These are phyloP conservation scores for Notamacropus eugenii DNA, from an alignment of 2,797 vertebrate genomes.

Conservation along the genomic window DNA sequence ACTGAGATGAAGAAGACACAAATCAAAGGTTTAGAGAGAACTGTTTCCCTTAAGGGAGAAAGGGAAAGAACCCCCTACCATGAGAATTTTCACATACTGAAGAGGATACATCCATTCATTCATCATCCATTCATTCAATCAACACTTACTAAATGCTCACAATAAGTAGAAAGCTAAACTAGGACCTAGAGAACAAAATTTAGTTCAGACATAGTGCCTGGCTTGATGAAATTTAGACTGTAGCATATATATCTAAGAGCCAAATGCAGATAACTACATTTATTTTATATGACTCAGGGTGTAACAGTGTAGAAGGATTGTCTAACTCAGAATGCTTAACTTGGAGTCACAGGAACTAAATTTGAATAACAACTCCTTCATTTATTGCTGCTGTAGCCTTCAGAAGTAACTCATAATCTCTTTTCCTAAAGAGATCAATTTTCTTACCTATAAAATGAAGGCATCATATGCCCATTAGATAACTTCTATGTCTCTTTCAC, in stretches of 20 bases:
- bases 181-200: not conserved
- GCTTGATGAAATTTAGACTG: not conserved
- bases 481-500: not conserved
- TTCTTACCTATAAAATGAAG: not conserved
- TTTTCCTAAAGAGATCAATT: not conserved
- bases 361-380: not conserved
- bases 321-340: not conserved
- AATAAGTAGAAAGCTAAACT: not conserved
- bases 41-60: no score
- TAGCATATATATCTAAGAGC: not conserved
- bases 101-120: not conserved
- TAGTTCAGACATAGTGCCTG: not conserved
- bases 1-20: not conserved
- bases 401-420: not conserved
- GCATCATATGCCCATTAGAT: not conserved
- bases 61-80: not conserved
- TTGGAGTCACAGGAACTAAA: not conserved
- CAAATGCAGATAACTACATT: not conserved
- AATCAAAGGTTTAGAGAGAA: not conserved
- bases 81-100: not conserved
- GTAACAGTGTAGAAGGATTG: not conserved
- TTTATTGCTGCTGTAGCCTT: not conserved
- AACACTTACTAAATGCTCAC: not conserved
- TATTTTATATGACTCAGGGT: not conserved
- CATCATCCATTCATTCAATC: not conserved